These are phyloP conservation scores for Ochropleura leucogaster DNA, from an alignment of 2,888 invertebrate species.

Conservation along the genomic window DNA sequence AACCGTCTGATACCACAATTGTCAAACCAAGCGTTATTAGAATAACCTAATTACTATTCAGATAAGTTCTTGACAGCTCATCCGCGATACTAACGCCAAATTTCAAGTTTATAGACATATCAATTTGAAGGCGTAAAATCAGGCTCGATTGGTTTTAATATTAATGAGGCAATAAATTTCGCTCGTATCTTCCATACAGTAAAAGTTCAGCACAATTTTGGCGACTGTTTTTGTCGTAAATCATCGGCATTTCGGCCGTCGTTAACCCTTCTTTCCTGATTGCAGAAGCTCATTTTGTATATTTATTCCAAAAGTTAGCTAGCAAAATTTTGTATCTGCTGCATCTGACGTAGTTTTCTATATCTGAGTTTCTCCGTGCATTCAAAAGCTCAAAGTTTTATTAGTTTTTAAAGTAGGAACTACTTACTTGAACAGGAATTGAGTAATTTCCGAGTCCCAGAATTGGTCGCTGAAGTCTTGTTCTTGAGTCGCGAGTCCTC, in stretches of 20 bases:
- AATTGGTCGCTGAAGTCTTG: constrained; percentile 94
- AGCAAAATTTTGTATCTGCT: constrained; percentile 6
- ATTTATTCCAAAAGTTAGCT: constrained; percentile 7
- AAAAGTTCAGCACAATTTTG: constrained; percentile 43
- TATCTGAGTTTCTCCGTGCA: not conserved
- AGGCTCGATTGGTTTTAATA: constrained; percentile 55
- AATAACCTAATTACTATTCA: constrained; percentile 21
- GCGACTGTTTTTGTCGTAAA: constrained; percentile 49
- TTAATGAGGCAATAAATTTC: constrained; percentile 57
- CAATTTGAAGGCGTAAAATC: constrained; percentile 34
- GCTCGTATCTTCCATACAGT: constrained; percentile 46
- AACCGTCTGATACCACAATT: constrained; percentile 27
- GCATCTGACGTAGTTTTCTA: constrained; percentile 12
- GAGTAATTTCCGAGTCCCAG: constrained; percentile 93
- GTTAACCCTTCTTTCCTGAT: constrained; percentile 38
- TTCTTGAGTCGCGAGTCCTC: constrained; percentile 94
- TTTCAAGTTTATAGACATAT: constrained; percentile 44
- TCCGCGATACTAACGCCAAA: not conserved
- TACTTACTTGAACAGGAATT: constrained; percentile 85
- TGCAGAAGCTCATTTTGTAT: constrained; percentile 17
- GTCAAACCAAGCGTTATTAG: constrained; percentile 25
- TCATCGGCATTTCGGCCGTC: constrained; percentile 37
- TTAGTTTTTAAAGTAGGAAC: constrained; percentile 33
- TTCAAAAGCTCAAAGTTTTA: constrained; percentile 34
- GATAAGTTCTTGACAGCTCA: constrained; percentile 24